These are phyloP conservation scores for Allobates femoralis DNA, from an alignment of 2,797 vertebrate species.

Conservation along the genomic window DNA sequence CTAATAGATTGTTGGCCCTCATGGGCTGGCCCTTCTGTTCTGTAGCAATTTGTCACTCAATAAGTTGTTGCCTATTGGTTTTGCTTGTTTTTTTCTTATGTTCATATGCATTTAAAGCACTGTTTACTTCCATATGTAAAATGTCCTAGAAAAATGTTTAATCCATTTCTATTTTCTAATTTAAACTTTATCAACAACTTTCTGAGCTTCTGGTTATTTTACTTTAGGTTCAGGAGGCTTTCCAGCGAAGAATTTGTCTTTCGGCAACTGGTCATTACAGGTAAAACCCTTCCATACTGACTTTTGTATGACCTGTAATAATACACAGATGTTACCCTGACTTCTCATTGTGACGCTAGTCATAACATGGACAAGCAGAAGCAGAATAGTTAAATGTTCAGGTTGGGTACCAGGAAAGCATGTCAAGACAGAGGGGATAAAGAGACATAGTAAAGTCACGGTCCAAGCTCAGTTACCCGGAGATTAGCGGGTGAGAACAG, in stretches of 20 bases:
- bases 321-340: neutral
- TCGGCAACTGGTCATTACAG: conserved; percentile 70
- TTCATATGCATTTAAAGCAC: neutral
- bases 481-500: too few relatives aligned
- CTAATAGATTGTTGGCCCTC: too few relatives aligned
- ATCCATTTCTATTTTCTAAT: neutral
- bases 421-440: too few relatives aligned
- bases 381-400: too few relatives aligned
- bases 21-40: too few relatives aligned
- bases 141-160: neutral
- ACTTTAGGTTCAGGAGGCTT: conserved; percentile 67
- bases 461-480: too few relatives aligned
- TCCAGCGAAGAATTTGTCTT: conserved; percentile 68
- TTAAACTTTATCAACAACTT: neutral
- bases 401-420: too few relatives aligned
- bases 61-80: neutral
- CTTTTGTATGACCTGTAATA: neutral
- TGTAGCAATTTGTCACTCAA: neutral
- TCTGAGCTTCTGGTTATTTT: conserved; percentile 14
- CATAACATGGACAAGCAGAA: too few relatives aligned
- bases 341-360: neutral
- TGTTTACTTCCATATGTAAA: too few relatives aligned
- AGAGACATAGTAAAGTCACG: too few relatives aligned
- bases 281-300: conserved; percentile 53
- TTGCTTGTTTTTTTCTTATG: neutral